Percentiles rank a stretch among this genome's conserved stretches.
These are phyloP conservation scores for Lontra canadensis DNA, from an alignment of 2,113 vertebrate genomes.

Conservation along the genomic window DNA sequence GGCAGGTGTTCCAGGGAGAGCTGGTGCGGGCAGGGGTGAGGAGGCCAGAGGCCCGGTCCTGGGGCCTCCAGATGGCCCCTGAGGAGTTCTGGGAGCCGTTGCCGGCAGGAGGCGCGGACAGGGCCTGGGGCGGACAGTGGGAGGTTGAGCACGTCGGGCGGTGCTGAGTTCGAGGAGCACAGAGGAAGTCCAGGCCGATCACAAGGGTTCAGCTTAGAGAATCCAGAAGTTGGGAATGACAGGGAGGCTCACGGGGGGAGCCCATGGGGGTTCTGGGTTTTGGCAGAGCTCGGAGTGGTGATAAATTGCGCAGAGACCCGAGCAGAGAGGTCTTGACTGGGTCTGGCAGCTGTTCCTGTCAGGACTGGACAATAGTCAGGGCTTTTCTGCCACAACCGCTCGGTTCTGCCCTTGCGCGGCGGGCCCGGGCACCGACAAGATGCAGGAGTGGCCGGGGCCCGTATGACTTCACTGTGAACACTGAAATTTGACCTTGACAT, in stretches of 20 bases:
- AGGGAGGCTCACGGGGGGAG: neutral
- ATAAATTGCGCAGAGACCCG: rapidly evolving
- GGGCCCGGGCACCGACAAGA: rapidly evolving
- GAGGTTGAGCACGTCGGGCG: neutral
- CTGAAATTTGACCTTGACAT: neutral
- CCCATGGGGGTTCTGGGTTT: neutral
- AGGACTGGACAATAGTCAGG: rapidly evolving
- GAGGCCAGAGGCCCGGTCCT: neutral
- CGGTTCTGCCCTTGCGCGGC: rapidly evolving
- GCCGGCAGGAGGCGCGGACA: rapidly evolving
- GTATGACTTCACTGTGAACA: neutral
- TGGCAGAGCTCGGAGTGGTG: neutral
- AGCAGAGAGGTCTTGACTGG: rapidly evolving
- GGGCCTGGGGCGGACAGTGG: neutral
- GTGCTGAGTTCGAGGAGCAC: neutral
- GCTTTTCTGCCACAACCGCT: rapidly evolving
- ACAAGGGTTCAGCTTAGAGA: neutral
- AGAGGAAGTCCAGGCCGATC: too few species aligned
- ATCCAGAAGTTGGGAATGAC: neutral
- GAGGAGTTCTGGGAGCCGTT: rapidly evolving
- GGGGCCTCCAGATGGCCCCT: neutral
- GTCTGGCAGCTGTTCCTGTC: rapidly evolving
- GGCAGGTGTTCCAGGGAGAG: neutral
- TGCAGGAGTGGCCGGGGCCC: rapidly evolving
- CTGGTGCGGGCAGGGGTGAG: neutral